Evolutionary conservation across 2,113 vertebrate species (phyloP).

Genomic region (Panthera uncia): DNA sequence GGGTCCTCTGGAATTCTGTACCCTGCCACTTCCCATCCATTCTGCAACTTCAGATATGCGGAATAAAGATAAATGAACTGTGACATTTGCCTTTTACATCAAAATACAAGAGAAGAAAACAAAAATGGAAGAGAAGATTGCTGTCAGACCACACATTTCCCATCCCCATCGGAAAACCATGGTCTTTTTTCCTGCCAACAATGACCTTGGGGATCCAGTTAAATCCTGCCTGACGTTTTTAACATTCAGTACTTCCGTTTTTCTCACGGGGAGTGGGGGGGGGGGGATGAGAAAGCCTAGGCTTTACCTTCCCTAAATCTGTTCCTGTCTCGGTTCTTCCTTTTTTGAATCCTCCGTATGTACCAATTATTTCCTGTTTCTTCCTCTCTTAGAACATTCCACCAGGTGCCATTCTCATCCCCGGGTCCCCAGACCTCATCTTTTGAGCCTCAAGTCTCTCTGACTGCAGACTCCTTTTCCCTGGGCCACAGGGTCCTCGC

Average conservation of each 20-base stretch:
- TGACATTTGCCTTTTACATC: conserved; percentile 45
- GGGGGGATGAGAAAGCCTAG: background rate
- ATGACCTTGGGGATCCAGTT: background rate
- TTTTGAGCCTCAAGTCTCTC: background rate
- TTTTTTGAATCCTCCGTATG: background rate
- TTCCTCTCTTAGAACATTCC: background rate
- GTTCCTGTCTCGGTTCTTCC: background rate
- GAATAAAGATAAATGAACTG: conserved; percentile 21
- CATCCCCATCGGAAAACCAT: background rate
- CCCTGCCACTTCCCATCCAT: background rate
- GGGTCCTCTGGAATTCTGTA: background rate
- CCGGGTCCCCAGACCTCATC: background rate
- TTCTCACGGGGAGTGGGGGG: background rate
- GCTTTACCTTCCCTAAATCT: background rate
- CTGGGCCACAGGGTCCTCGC: background rate
- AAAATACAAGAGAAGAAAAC: conserved; percentile 50
- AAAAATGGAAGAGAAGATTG: conserved; percentile 2
- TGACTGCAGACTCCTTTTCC: background rate
- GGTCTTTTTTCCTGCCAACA: background rate
- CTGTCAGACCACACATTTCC: background rate
- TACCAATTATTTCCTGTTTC: background rate
- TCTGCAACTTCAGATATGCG: conserved; percentile 25
- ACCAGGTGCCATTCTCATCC: background rate
- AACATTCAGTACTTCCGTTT: background rate
- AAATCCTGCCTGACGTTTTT: background rate